Evolutionary conservation across 2,797 vertebrate genomes (phyloP).

Genomic region (Heteromormyrus szaboi): DNA sequence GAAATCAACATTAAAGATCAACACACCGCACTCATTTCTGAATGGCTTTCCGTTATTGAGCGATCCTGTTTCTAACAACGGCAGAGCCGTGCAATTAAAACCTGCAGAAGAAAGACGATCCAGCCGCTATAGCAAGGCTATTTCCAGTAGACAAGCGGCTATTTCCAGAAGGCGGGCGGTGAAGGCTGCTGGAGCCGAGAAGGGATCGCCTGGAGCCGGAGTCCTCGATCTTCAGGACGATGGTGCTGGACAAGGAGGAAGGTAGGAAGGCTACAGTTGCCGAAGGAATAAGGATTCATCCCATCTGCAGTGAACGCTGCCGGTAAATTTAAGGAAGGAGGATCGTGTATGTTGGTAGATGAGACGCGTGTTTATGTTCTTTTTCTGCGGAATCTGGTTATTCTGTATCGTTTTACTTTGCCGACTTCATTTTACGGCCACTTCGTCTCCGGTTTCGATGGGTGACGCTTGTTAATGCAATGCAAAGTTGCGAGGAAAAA

Average conservation of each 20-base stretch:
- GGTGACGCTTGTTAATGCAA: background rate
- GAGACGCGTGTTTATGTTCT: background rate
- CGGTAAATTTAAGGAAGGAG: background rate
- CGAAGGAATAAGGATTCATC: background rate
- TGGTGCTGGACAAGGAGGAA: conserved; percentile 95
- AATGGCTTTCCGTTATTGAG: conserved; percentile 53
- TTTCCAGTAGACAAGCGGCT: conserved; percentile 47
- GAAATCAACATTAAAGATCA: conserved; percentile 47
- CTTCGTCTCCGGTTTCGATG: background rate
- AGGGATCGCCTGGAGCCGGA: conserved; percentile 57
- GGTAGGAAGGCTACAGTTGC: conserved; percentile 68
- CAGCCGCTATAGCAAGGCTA: conserved; percentile 63
- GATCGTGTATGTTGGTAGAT: background rate
- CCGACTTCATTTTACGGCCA: background rate
- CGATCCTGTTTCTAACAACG: conserved; percentile 56
- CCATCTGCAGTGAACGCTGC: background rate
- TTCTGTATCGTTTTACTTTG: conserved; percentile 9
- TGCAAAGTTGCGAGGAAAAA: conserved; percentile 10
- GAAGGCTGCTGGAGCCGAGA: conserved; percentile 49
- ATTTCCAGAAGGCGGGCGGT: conserved; percentile 32
- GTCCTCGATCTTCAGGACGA: conserved; percentile 61
- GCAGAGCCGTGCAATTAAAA: conserved; percentile 69
- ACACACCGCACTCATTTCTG: conserved; percentile 48
- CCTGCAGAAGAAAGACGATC: conserved; percentile 64
- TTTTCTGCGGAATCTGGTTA: background rate